A percentile compares a stretch with the other conserved stretches of the same genome.
phyloP scores from a whole-genome alignment of 2,797 vertebrate genomes.

The Xenops minutus region DNA sequence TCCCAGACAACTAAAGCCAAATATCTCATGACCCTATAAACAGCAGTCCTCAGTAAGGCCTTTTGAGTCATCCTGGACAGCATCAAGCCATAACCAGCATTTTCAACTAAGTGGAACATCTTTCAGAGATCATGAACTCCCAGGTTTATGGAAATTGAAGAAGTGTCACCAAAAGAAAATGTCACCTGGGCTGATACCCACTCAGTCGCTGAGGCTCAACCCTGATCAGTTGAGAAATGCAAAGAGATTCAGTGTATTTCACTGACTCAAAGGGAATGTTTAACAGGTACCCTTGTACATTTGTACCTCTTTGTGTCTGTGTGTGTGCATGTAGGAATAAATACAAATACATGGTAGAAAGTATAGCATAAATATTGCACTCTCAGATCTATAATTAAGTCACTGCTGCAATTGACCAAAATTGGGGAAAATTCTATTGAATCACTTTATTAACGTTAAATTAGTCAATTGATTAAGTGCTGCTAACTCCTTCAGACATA shows the following conservation, averaged over 20 bases:
- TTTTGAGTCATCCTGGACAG: background rate
- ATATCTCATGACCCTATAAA: rapidly evolving
- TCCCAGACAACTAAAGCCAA: background rate
- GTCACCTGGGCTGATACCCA: background rate
- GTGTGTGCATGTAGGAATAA: background rate
- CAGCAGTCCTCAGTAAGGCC: background rate
- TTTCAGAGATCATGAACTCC: background rate
- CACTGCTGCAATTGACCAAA: background rate
- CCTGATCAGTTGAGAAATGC: no score
- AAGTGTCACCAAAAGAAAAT: background rate
- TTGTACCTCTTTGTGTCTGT: background rate
- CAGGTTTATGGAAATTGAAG: background rate
- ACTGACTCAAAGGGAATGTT: no score
- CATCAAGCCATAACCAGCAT: background rate
- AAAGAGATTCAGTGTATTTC: background rate
- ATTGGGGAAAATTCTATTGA: background rate
- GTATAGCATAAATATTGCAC: background rate
- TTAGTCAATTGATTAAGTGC: background rate
- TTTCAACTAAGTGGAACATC: rapidly evolving
- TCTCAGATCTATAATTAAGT: background rate
- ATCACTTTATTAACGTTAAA: background rate
- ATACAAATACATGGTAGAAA: background rate
- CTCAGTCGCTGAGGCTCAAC: background rate
- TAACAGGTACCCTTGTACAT: background rate
- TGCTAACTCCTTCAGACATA: background rate